Conservation (phyloP, 2,888 invertebrate species). For the Gisinianus flammeolus region DNA sequence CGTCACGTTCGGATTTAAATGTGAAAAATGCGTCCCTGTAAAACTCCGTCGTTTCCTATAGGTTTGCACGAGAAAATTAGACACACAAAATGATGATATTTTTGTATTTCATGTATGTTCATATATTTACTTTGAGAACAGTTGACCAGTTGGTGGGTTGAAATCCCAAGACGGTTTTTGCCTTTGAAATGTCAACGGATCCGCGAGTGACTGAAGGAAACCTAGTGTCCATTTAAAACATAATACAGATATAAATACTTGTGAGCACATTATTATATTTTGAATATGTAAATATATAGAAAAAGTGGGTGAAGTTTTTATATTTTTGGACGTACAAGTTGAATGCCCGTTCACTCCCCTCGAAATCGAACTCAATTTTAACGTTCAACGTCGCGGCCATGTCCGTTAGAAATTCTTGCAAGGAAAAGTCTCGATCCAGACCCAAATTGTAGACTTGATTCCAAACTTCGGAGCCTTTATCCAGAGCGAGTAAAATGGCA, state of each 20-base stretch:
- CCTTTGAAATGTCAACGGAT: conserved; percentile 61
- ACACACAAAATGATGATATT: not conserved
- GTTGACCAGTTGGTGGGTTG: conserved; percentile 61
- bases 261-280: no score
- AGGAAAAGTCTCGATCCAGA: conserved; percentile 60
- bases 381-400: conserved; percentile 57
- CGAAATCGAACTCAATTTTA: conserved; percentile 44
- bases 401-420: conserved; percentile 60
- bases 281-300: no score
- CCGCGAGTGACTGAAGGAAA: conserved; percentile 63
- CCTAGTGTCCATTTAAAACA: no score
- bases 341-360: conserved; percentile 56
- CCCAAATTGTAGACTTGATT: conserved; percentile 63
- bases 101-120: not conserved
- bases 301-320: no score
- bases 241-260: no score
- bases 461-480: conserved; percentile 50
- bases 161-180: conserved; percentile 60
- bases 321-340: no score
- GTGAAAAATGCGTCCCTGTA: conserved; percentile 61
- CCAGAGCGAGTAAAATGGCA: conserved; percentile 59
- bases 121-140: conserved; percentile 58
- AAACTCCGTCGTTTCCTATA: conserved; percentile 60
- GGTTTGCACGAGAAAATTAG: not conserved
- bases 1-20: conserved; percentile 57